Evolutionary conservation across 2,888 invertebrate species (phyloP), one percentile per base, ranked within the genome.

Genomic region (Stomorhina lunata): DNA sequence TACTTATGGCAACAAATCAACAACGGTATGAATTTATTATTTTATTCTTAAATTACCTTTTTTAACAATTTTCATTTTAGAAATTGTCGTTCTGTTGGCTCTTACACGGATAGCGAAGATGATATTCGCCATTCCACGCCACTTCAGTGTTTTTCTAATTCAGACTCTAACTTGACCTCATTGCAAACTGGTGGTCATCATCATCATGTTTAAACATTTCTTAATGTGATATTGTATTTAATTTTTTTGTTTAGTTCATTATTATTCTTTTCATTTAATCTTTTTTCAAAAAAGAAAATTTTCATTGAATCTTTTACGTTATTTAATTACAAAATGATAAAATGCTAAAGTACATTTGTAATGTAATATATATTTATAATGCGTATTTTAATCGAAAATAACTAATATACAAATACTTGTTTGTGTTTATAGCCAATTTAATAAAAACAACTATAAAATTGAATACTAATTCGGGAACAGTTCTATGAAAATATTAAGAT

Each of bases 81-180:
- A 22, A 87, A 86, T 71, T 88, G 88, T 71, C 89, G 90, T n/a
- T 91, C 90, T 20, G 89, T 88, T 69, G 90, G 90, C 66, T 90
- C 90, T 63, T 91, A 90, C 85, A 88, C 90, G 9, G 90, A 90
- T 84, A 86, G 87, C 34, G 89, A 89, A 84, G 89, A 87, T 4
- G 89, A 88, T 15, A 55, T 79, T 32, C 72, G 79, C 20, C 76
- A 79, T 27, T 53, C 82, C 2, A 53, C 37, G 86, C 82, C 71
- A 82, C 86, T 40, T 77, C 88, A 89, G 29, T 86, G 77, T 75
- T 88, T 88, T 83, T 89, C 88, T 59, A 89, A 87, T 82, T 89
- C 89, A 40, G 89, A 90, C 77, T 90, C 89, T 34, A 88, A 90
- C 69, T 86, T 89, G 81, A 81, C 85, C 43, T 76, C 68, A 4